Evolutionary conservation across 1,140 invertebrate species (phyloP), one percentile per base, ranked within the genome.

Genomic region (Drosophila chauvacae): DNA sequence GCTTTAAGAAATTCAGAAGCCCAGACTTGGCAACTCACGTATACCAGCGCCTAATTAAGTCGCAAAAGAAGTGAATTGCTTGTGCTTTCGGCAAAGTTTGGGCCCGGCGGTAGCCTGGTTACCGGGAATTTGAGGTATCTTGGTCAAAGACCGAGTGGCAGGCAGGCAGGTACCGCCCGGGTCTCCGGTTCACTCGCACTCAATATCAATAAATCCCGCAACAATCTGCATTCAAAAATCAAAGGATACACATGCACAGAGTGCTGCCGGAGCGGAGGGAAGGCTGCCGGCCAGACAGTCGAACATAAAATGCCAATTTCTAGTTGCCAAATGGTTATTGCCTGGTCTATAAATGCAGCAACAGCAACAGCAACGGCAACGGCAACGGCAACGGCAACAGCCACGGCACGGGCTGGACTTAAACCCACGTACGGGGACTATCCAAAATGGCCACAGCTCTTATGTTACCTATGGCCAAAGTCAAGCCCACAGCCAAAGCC

Each of bases 261-360:
- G 64, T 58, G 59, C 55, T 60, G 50, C 59, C 62, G 1, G 11
- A 28, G 41, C 7, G 16, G 18, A 4, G 18, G 28, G n/a, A 18
- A 7, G 50, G 39, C 16, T 16, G 53, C 61, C 10, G 68, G 44
- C 63, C 74, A 77, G 84, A 88, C 83, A 83, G 80, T 63, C 75
- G 80, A 80, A 84, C 84, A 90, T 88, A 90, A 88, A 88, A 88
- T 90, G 80, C 84, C 84, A 88, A 88, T 88, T 88, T 88, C 84
- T 77, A 88, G 84, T 90, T 88, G 84, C 84, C 84, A 88, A 88
- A 88, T 88, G 84, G 84, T 88, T 88, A 88, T 88, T 84, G 84
- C 85, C 55, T 48, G 70, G 53, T 77, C 73, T 70, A 78, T 70
- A 78, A 79, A 79, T 79, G 76, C 75, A 79, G 47, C 65, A 77